Percentiles rank a stretch among this genome's conserved stretches.
phyloP scores from a whole-genome alignment of 2,113 vertebrate species.

The Martes martes region DNA sequence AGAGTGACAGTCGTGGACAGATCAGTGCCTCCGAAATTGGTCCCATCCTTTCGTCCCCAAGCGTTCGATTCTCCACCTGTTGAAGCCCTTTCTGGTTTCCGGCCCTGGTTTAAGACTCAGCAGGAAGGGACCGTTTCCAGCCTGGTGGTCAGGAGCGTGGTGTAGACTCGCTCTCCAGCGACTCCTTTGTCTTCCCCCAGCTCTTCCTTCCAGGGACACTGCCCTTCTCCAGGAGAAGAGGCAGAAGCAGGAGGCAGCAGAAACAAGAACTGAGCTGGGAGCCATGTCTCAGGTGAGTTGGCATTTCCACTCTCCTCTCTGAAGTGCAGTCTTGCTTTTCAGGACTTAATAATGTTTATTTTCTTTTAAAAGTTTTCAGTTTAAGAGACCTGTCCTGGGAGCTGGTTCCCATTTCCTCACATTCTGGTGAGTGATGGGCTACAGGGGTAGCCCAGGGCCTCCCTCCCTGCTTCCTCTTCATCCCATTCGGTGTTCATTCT shows the following conservation, averaged over 20 bases:
- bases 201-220: not conserved
- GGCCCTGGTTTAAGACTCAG: not conserved
- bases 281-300: slow-evolving; percentile 50
- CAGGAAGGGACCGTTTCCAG: not conserved
- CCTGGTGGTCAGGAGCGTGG: not conserved
- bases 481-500: not conserved
- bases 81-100: not conserved
- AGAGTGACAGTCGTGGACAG: not conserved
- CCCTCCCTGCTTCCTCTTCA: not conserved
- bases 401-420: not conserved
- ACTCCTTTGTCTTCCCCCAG: not conserved
- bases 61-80: not conserved
- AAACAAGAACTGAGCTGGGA: not conserved
- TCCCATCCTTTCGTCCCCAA: rapidly evolving
- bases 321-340: not conserved
- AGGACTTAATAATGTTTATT: not conserved
- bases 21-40: not conserved
- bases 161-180: not conserved
- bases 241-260: not conserved
- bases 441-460: not conserved
- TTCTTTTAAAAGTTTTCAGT: slow-evolving; percentile 6
- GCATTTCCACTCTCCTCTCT: not conserved
- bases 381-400: not conserved
- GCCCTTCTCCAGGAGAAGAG: not conserved
- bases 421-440: not conserved